phyloP scores from a whole-genome alignment of 2,888 invertebrate genomes.

The Pharmacophagus antenor region DNA sequence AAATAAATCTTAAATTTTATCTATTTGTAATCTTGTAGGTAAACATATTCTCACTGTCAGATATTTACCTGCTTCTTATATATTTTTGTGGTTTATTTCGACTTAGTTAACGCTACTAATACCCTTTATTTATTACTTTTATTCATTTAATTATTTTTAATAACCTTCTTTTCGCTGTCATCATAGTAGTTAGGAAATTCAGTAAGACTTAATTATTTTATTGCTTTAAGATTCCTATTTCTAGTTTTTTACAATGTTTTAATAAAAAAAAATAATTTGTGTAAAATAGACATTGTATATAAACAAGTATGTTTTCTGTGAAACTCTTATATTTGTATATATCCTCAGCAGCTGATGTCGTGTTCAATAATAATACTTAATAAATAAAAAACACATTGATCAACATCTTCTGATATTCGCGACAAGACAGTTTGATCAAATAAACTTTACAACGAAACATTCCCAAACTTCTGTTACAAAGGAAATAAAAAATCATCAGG shows the following conservation, averaged over 20 bases:
- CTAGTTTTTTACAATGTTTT: background rate
- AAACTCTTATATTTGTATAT: constrained; percentile 18
- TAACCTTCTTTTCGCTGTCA: no score
- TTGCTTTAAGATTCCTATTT: no score
- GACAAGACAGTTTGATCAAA: constrained; percentile 13
- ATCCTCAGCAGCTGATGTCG: constrained; percentile 14
- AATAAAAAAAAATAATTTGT: background rate
- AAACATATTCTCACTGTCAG: no score
- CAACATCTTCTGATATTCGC: background rate
- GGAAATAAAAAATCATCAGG: background rate
- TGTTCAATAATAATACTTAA: constrained; percentile 20
- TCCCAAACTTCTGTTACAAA: background rate
- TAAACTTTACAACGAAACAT: constrained; percentile 10
- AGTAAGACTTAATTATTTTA: no score
- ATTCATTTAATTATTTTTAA: no score
- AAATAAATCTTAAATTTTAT: no score
- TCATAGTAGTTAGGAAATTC: no score
- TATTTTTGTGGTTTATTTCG: no score
- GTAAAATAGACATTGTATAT: background rate
- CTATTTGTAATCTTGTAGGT: no score
- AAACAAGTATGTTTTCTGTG: background rate
- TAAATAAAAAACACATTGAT: constrained; percentile 27
- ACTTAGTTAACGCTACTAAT: no score
- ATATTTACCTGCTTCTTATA: no score
- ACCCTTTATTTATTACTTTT: no score